phyloP scores from a whole-genome alignment of 2,113 vertebrate species.

The Recurvirostra avosetta region DNA sequence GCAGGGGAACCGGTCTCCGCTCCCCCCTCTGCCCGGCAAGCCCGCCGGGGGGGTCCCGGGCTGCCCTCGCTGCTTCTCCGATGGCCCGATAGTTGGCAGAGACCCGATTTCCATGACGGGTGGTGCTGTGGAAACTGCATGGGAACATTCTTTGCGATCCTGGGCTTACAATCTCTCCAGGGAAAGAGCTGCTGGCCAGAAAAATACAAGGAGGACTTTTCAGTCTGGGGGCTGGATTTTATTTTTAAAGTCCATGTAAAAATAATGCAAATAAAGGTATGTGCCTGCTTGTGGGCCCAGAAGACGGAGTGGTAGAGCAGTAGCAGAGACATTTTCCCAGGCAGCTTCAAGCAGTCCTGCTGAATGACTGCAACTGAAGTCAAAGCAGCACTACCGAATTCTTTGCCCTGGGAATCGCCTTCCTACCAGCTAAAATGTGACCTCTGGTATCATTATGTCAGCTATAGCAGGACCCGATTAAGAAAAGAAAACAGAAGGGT shows the following conservation, averaged over 20 bases:
- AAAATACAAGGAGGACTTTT: neutral
- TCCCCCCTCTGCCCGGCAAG: neutral
- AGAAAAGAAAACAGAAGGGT: neutral
- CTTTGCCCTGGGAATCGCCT: neutral
- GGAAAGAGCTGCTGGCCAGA: neutral
- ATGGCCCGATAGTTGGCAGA: neutral
- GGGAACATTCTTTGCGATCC: neutral
- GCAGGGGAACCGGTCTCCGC: too few relatives aligned
- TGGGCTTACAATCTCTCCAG: neutral
- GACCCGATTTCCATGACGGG: neutral
- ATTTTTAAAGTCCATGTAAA: neutral
- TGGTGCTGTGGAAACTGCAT: neutral
- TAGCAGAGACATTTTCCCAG: neutral
- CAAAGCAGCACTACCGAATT: neutral
- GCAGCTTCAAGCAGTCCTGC: neutral
- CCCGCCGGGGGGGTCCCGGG: neutral
- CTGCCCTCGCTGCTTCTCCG: neutral
- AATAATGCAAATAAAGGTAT: neutral
- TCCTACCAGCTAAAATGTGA: neutral
- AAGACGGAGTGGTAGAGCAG: fast-evolving
- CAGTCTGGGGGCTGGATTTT: neutral
- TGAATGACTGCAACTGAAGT: neutral
- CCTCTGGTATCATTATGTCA: neutral
- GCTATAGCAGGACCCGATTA: fast-evolving
- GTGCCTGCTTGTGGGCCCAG: neutral